phyloP scores from a whole-genome alignment of 2,888 invertebrate species.

The Ecliptopera silaceata region DNA sequence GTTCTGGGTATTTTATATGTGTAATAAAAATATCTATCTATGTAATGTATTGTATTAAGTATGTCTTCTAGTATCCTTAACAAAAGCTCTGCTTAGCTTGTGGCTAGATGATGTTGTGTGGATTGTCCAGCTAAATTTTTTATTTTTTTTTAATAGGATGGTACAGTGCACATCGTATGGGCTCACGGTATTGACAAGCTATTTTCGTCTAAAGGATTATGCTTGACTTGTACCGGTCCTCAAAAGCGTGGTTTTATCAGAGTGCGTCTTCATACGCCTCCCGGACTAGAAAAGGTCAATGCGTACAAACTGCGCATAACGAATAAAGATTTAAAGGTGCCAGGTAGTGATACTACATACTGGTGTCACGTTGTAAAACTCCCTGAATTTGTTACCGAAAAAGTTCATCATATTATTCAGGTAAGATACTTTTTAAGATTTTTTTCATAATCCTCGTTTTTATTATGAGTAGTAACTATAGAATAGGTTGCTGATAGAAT shows the following conservation, averaged over 20 bases:
- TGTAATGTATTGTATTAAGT: too few relatives aligned
- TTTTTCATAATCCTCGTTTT: too few relatives aligned
- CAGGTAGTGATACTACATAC: conserved; percentile 95
- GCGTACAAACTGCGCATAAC: conserved; percentile 84
- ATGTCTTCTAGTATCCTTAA: too few relatives aligned
- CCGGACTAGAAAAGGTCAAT: conserved; percentile 59
- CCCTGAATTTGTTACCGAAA: conserved; percentile 84
- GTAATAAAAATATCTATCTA: too few relatives aligned
- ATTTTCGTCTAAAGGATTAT: conserved; percentile 86
- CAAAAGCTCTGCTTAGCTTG: too few relatives aligned
- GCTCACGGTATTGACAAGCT: conserved; percentile 90
- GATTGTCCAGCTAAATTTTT: too few relatives aligned
- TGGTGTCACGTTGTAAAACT: conserved; percentile 96
- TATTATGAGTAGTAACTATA: too few relatives aligned
- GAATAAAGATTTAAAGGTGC: conserved; percentile 87
- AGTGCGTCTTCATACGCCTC: conserved; percentile 84
- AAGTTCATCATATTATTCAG: conserved; percentile 92
- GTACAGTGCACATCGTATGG: conserved; percentile 95
- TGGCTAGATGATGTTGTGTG: too few relatives aligned
- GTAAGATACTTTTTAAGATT: too few relatives aligned
- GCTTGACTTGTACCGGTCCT: conserved; percentile 77
- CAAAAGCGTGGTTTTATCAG: conserved; percentile 89
- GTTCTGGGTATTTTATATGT: too few relatives aligned
- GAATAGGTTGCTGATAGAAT: too few relatives aligned
- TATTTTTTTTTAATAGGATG: conserved; percentile 85